Base-by-base conservation (phyloP, 2,113 vertebrate species). In the Crotophaga sulcirostris region DNA sequence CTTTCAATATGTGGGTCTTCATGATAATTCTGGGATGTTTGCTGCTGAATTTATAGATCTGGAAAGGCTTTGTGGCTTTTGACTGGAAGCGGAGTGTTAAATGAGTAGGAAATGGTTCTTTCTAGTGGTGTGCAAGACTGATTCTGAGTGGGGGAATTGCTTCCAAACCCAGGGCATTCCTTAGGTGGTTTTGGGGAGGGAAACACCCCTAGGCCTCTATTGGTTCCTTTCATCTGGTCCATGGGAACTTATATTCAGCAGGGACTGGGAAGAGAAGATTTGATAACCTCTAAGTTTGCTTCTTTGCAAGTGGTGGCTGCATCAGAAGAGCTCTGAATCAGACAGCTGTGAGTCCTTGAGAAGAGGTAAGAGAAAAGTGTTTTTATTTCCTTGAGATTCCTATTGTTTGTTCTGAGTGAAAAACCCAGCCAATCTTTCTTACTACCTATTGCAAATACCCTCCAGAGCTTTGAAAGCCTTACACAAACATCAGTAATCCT, bases 121-220 rank as follows among this genome's bases (percentile, higher is more conserved):
- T 20, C 26, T 62, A 54, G 21, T 73, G 19, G 33, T 24, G 12
- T 55, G 42, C 25, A 56, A 38, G 69, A 81, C 23, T 18, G 62
- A n/a, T n/a, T 31, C 28, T 16, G 23, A 60, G 28, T 38, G 66
- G 36, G 80, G 85, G 59, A 96, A 92, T 93, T 11, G 51, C 80
- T 90, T 44, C 93, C 62, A 58, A 90, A 11, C 11, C 40, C 55
- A 70, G 24, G 1, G 4, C 84, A 85, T 56, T 97, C 74, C 93
- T 94, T 67, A 76, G 59, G 91, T 56, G 49, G 81, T 89, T 85
- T 84, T 63, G 59, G 94, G 87, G 77, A 95, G 96, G 89, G 93
- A 84, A 88, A 98, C 96, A 97, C 97, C 98, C 98, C 73, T 6
- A 89, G 62, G 91, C 95, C 86, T 97, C 94, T 95, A 98, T 97